Evolutionary conservation across 2,797 vertebrate genomes (phyloP), one percentile per base, ranked within the genome.

Genomic region (Gephyroberyx darwinii): DNA sequence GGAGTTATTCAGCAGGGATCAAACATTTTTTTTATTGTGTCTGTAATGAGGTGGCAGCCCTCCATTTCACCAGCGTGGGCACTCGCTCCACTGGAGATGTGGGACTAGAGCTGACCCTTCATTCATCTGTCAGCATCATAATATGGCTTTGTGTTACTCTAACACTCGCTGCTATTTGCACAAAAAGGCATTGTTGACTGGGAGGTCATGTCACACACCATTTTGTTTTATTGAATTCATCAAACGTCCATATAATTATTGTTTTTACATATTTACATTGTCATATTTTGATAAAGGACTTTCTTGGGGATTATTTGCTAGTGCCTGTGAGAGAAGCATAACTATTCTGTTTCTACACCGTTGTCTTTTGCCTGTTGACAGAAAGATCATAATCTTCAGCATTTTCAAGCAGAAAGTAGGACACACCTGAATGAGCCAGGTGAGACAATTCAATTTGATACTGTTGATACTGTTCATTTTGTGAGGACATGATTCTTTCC

Each of bases 361-460:
- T 43, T 43, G 41, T 19, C 51, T 39, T 50, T 57, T 67, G 62
- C 63, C 56, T 73, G 16, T 84, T 85, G 83, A 76, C 91, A 95
- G 95, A 94, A 91, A 87, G 93, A 93, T 86, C 93, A 94, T 57
- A 92, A 91, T 54, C 81, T 93, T 66, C 74, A 90, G 71, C 84
- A 85, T 66, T 84, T 84, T 74, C 82, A 62, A 0, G 71, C 53
- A 48, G 81, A 86, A 85, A 87, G 82, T 1, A 68, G 90, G 77
- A 91, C 91, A 69, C 84, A 86, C 19, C 43, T 77, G 41, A 53
- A 85, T 1, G 12, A 81, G 47, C 78, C 89, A 17, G 93, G 93
- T 95, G 85, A 94, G 94, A 52, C 35, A 26, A 30, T 63, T 10
- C n/a, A 17, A 70, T 37, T 8, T n/a, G 31, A 57, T 71, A 1